Evolutionary conservation across 1,140 invertebrate species (phyloP).

Genomic region (Aphis gossypii): DNA sequence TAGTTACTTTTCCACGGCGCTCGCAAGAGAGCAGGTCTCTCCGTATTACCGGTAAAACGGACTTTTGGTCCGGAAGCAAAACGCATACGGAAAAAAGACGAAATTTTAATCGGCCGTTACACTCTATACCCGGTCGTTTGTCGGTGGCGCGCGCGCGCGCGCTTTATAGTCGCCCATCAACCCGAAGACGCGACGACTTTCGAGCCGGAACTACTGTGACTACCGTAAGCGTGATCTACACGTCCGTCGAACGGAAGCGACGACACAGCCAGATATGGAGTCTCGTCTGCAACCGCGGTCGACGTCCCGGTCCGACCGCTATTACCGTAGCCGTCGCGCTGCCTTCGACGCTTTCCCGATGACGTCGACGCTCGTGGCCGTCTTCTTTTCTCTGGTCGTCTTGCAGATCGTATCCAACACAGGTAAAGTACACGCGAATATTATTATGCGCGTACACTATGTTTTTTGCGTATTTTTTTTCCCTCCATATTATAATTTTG

Average conservation of each 20-base stretch:
- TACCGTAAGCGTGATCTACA: not conserved
- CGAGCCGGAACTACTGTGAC: not conserved
- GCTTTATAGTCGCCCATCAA: not conserved
- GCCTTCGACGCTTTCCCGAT: not conserved
- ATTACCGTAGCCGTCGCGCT: not conserved
- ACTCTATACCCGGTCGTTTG: not conserved
- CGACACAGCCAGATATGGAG: not conserved
- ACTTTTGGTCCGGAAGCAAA: not conserved
- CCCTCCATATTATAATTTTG: too few species aligned
- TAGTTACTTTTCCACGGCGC: not conserved
- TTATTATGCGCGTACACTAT: too few species aligned
- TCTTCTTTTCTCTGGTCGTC: not conserved
- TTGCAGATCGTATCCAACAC: constrained; percentile 7
- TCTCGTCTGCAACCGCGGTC: not conserved
- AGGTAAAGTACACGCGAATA: not conserved
- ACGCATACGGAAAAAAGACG: not conserved
- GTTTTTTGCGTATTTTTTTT: too few species aligned
- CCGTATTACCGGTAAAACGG: too few species aligned
- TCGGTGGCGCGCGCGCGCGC: not conserved
- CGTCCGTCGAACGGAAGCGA: not conserved
- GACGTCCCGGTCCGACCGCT: not conserved
- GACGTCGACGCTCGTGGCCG: not conserved
- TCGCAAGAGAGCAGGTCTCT: not conserved
- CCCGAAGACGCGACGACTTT: not conserved
- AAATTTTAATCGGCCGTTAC: not conserved